phyloP scores from a whole-genome alignment of 2,888 invertebrate species.

The Nudaria mundana region DNA sequence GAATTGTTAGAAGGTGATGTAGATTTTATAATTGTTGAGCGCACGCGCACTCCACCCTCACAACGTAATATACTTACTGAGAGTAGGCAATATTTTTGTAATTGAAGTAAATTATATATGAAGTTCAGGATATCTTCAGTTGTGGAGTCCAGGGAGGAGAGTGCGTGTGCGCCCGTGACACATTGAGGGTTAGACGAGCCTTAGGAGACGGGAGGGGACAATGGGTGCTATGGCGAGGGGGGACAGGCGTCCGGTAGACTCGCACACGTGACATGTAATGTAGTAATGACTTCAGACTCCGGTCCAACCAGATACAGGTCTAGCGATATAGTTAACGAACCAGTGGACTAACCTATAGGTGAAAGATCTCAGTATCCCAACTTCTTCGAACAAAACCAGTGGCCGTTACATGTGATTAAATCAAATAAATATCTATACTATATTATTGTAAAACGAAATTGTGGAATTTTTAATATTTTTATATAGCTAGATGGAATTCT shows the following conservation, averaged over 20 bases:
- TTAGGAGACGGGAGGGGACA: constrained; percentile 39
- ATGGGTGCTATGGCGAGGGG: constrained; percentile 66
- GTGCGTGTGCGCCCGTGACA: constrained; percentile 40
- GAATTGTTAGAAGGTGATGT: constrained; percentile 26
- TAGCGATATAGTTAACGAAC: constrained; percentile 39
- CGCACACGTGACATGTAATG: constrained; percentile 30
- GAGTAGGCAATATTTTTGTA: constrained; percentile 62
- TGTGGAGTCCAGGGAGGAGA: too few relatives aligned
- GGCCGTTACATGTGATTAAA: constrained; percentile 73
- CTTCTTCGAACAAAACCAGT: constrained; percentile 74
- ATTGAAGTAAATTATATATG: constrained; percentile 53
- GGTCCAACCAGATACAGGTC: constrained; percentile 44
- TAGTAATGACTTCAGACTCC: too few relatives aligned
- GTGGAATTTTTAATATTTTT: constrained; percentile 70
- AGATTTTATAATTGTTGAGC: constrained; percentile 28
- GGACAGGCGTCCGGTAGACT: constrained; percentile 17
- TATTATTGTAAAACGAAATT: constrained; percentile 31
- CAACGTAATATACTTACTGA: constrained; percentile 13
- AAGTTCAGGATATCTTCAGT: constrained; percentile 40
- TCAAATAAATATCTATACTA: constrained; percentile 34
- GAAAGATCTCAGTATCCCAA: constrained; percentile 75
- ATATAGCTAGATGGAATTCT: constrained; percentile 74
- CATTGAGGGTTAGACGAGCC: constrained; percentile 54
- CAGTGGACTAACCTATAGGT: constrained; percentile 55
- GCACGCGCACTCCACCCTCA: constrained; percentile 29